Conservation (phyloP, 1,140 invertebrate species). For the Hyles vespertilio region DNA sequence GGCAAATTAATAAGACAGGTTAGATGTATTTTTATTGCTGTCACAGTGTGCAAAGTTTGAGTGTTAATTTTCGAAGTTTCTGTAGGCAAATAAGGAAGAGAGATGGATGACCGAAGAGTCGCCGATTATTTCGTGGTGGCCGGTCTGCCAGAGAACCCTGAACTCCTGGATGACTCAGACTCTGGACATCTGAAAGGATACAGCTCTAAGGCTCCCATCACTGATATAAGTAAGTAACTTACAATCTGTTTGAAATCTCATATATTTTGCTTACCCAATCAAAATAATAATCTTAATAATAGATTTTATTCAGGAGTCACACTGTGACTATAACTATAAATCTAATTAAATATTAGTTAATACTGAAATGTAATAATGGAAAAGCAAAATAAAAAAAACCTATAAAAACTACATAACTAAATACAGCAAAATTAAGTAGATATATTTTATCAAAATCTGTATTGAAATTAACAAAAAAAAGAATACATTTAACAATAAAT, state of each 20-base stretch:
- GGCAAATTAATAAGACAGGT: slow-evolving; percentile 16
- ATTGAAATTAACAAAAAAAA: too few species aligned
- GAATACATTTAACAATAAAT: too few species aligned
- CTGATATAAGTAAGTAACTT: slow-evolving; percentile 81
- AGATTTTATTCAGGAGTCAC: too few species aligned
- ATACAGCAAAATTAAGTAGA: too few species aligned
- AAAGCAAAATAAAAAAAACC: too few species aligned
- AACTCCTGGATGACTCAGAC: slow-evolving; percentile 89
- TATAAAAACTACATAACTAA: too few species aligned
- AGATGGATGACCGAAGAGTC: slow-evolving; percentile 89
- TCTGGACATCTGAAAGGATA: slow-evolving; percentile 86
- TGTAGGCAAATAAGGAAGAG: slow-evolving; percentile 25
- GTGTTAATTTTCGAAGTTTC: slow-evolving; percentile 22
- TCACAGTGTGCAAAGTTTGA: slow-evolving; percentile 15
- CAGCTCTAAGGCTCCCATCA: slow-evolving; percentile 91
- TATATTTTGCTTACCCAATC: neutral
- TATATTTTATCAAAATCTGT: too few species aligned
- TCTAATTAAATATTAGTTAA: too few species aligned
- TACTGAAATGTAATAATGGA: too few species aligned
- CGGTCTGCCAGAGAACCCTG: slow-evolving; percentile 89
- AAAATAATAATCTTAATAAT: neutral
- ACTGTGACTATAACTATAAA: too few species aligned
- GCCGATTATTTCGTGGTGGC: slow-evolving; percentile 98
- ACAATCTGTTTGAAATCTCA: slow-evolving; percentile 2
- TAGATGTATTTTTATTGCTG: slow-evolving; percentile 23